Evolutionary conservation across 2,797 vertebrate species (phyloP), one percentile per base, ranked within the genome.

Genomic region (Chrosomus eos): DNA sequence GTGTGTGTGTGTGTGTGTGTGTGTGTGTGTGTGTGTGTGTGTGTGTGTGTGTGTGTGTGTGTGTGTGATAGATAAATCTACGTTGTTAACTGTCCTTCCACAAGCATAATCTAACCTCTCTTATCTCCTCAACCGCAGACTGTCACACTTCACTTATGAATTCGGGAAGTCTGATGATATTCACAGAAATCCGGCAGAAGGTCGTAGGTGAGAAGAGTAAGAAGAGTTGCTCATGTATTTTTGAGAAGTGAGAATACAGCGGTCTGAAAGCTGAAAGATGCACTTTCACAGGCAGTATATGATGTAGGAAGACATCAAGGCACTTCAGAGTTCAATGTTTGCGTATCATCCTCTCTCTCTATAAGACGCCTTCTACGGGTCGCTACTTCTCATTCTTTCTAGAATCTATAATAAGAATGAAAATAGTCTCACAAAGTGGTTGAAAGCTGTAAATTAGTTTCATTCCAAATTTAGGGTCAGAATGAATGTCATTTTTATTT

Each of bases 11-110:
- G 72, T 45, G 43, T 66, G 19, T 81, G 48, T 45, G 55, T 60
- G 33, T 38, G 79, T 21, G 79, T 45, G 86, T 81, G 79, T 76
- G 88, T 77, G 48, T 51, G 51, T 53, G 51, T 53, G 19, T 21
- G 7, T 53, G 88, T 90, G 76, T 82, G 45, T 48, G 45, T 48
- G 45, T 48, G 45, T 18, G 45, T 48, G 13, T 48, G 45, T 48
- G 4, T 19, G 33, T 53, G 18, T 21, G 51, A 19, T 7, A 31
- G 45, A 58, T 53, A 40, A 19, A 43, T 81, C 51, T 58, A 31
- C 11, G 1, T 72, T 60, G 26, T 58, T 58, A 71, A 71, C 33
- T 71, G 80, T 72, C 68, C 28, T 60, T 45, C 70, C 70, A 64
- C 68, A 60, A 36, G 18, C 55, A 38, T 53, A 28, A 75, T 75